A percentile compares a stretch with the other conserved stretches of the same genome.
phyloP scores from a whole-genome alignment of 2,797 vertebrate genomes.

The Tolypeutes matacus region DNA sequence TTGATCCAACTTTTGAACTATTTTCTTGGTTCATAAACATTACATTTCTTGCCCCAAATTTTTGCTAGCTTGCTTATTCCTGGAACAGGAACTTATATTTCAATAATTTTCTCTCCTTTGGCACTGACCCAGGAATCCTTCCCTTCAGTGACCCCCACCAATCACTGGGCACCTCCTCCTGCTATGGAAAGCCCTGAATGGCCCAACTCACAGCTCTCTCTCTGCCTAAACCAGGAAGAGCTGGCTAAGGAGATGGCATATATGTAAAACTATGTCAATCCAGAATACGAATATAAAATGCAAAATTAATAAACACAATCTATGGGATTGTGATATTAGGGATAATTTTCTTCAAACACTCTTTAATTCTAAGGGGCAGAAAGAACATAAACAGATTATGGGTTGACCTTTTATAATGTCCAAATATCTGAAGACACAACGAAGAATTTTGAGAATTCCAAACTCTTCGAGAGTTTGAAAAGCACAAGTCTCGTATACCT shows the following conservation, averaged over 20 bases:
- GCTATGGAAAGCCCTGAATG: not conserved
- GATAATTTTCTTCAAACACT: not conserved
- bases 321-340: not conserved
- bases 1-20: slow-evolving; percentile 58
- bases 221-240: not conserved
- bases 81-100: not conserved
- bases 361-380: not conserved
- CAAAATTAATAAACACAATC: slow-evolving; percentile 35
- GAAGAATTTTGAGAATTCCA: slow-evolving; percentile 28
- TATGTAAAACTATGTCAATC: slow-evolving; percentile 9
- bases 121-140: not conserved
- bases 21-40: slow-evolving; percentile 11
- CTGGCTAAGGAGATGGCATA: not conserved
- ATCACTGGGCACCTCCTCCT: not conserved
- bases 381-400: not conserved
- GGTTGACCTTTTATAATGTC: not conserved
- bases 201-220: not conserved
- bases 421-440: not conserved
- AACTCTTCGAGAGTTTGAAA: not conserved
- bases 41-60: slow-evolving; percentile 43
- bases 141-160: not conserved
- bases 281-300: not conserved
- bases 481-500: not conserved
- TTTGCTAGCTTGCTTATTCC: slow-evolving; percentile 55
- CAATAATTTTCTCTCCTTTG: not conserved